Evolutionary conservation across 2,797 vertebrate species (phyloP), one percentile per base, ranked within the genome.

Genomic region (Xenopus petersii): DNA sequence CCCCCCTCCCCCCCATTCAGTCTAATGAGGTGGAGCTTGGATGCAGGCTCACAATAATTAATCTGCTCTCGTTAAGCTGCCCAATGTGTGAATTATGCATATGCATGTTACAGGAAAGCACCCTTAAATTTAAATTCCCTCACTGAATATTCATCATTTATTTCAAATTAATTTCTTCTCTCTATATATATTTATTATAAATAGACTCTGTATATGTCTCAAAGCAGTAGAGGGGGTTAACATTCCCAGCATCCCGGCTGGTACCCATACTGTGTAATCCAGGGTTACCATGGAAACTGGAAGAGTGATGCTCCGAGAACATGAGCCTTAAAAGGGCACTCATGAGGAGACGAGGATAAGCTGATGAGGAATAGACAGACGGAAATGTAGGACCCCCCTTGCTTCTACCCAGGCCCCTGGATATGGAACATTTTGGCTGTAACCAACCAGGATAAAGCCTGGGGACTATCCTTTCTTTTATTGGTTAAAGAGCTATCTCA

Each of bases 261-360:
- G 71, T 78, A 77, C 75, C 75, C 70, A 73, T 78, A 49, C 60
- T 64, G 65, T 69, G 51, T 78, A 78, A 78, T 78, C 70, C 75
- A 42, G 3, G 17, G 75, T 78, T 69, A 54, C 75, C 67, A 78
- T 78, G 75, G 75, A 78, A 78, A 78, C 75, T 78, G 26, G 26
- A 73, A 61, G 59, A 59, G 30, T 42, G 70, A 73, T 78, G 70
- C 66, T 69, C 65, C 64, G 55, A 73, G 75, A 65, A 58, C 49
- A 12, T 2, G 56, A 72, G 12, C 71, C 67, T 78, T 73, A 78
- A 78, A 67, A 59, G 75, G 75, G 67, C 66, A 71, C 55, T 51
- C 4, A 21, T 10, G 9, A 66, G 17, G 51, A 15, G 54, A 56
- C 36, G 36, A 51, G 24, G 12, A 64, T 70, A 47, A 15, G n/a